Conservation (phyloP, 2,888 invertebrate species). For the Nephrotoma appendiculata region DNA sequence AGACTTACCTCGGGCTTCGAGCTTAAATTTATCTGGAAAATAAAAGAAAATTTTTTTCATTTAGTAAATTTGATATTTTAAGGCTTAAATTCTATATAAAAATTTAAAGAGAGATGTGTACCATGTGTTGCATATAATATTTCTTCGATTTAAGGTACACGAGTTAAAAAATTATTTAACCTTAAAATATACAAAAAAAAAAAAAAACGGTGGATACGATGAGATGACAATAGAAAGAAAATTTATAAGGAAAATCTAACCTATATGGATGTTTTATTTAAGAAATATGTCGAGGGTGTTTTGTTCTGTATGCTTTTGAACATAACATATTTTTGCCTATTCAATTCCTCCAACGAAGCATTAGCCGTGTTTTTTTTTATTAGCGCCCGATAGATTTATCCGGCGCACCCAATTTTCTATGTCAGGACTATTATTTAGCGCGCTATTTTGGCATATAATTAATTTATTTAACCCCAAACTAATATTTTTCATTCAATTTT, state of each 20-base stretch:
- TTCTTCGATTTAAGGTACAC: too few species aligned
- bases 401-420: too few species aligned
- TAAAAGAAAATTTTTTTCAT: constrained; percentile 6
- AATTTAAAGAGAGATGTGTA: too few species aligned
- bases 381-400: too few species aligned
- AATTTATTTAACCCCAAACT: too few species aligned
- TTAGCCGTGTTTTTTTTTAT: too few species aligned
- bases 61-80: not conserved
- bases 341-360: too few species aligned
- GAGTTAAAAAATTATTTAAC: not conserved
- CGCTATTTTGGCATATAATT: too few species aligned
- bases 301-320: not conserved
- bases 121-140: too few species aligned
- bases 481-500: too few species aligned
- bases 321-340: not conserved
- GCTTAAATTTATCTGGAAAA: constrained; percentile 18
- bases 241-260: not conserved
- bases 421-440: too few species aligned
- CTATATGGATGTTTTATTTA: not conserved
- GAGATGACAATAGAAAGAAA: not conserved
- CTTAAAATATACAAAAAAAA: not conserved
- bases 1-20: constrained; percentile 18
- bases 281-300: not conserved
- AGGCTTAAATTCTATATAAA: not conserved
- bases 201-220: not conserved